phyloP scores from a whole-genome alignment of 2,888 invertebrate genomes.

The Cepaea hortensis region DNA sequence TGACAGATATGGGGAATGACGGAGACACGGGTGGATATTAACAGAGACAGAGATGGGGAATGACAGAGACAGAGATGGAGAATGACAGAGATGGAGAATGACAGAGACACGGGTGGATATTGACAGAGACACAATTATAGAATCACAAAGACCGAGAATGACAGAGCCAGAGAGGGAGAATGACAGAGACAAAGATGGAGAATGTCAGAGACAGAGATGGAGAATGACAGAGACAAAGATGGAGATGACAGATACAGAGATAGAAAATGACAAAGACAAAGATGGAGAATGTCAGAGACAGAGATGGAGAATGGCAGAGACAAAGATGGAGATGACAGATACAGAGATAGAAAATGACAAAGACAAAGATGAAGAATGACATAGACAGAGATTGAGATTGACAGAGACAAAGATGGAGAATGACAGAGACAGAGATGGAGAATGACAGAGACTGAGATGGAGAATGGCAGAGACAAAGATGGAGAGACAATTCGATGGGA shows the following conservation, averaged over 20 bases:
- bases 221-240: neutral
- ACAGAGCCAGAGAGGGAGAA: neutral
- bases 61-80: neutral
- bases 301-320: neutral
- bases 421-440: neutral
- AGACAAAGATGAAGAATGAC: neutral
- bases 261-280: neutral
- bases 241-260: neutral
- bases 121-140: neutral
- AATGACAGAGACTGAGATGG: neutral
- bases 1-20: neutral
- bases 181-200: neutral
- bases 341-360: neutral
- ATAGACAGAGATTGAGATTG: neutral
- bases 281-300: neutral
- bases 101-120: neutral
- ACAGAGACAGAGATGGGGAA: neutral
- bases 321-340: neutral
- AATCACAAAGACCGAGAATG: neutral
- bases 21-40: neutral
- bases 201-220: neutral
- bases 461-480: neutral
- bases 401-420: neutral
- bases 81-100: neutral
- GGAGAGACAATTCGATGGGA: neutral